Evolutionary conservation across 2,888 invertebrate species (phyloP), one percentile per base, ranked within the genome.

Genomic region (Polia nebulosa): DNA sequence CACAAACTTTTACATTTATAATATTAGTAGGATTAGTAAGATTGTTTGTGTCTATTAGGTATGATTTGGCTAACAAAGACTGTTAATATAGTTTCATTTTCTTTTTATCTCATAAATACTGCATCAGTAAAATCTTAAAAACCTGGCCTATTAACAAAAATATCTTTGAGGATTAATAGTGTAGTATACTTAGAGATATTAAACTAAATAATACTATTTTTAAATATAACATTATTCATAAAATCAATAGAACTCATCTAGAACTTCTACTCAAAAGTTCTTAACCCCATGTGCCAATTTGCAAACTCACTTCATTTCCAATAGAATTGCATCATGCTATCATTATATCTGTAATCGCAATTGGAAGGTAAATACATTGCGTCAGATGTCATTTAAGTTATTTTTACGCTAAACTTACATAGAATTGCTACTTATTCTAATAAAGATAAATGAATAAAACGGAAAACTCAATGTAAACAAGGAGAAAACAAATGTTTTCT

Each of bases 301-400:
- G 25, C 49, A 11, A 55, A 69, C 71, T 76, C 51, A 36, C 41
- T 70, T 70, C 71, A 76, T 81, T 20, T 76, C 17, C 29, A 27
- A 36, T 52, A 51, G n/a, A 62, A 81, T 76, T 76, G 78, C 76
- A 70, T 76, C 76, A 76, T 76, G 22, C 45, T 52, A 22, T 47
- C 25, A n/a, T 27, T 3, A 1, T 44, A 13, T 27, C 34, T 22
- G 2, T 78, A 36, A 29, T 41, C 20, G 25, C 25, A 29, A 51
- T 39, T 47, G 8, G 17, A 36, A 36, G 25, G 3, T 11, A 34
- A 36, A 51, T 20, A 56, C 9, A 75, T 65, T 51, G 58, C 25
- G 20, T 56, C 39, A 59, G 32, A 51, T 17, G 1, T 27, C 3
- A 44, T 45, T 9, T 20, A 34, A 61, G 20, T 47, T 32, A 44